Conservation (phyloP, 2,797 vertebrate genomes). For the Poeciliopsis paucimaculata region DNA sequence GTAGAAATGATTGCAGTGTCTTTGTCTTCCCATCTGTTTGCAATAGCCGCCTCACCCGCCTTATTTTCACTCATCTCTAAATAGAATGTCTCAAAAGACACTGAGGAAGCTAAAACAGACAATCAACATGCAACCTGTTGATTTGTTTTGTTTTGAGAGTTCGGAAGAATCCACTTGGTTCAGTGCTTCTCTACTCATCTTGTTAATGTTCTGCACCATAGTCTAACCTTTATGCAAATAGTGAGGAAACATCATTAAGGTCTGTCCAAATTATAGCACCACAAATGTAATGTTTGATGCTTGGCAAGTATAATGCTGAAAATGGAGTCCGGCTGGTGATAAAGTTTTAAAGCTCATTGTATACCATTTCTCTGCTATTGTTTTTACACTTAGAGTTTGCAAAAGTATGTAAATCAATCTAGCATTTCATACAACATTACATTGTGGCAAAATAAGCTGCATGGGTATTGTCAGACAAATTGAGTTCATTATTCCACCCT, state of each 20-base stretch:
- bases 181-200: slow-evolving; percentile 9
- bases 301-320: background rate
- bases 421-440: slow-evolving; percentile 10
- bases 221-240: slow-evolving; percentile 7
- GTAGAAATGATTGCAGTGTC: slow-evolving; percentile 44
- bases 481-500: slow-evolving; percentile 39
- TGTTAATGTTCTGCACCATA: slow-evolving; percentile 44
- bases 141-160: slow-evolving; percentile 27
- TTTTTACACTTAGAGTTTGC: background rate
- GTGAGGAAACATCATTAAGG: slow-evolving; percentile 16
- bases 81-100: slow-evolving; percentile 53
- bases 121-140: slow-evolving; percentile 21
- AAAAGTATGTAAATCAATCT: slow-evolving; percentile 11
- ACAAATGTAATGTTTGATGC: background rate
- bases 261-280: slow-evolving; percentile 12
- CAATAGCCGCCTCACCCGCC: slow-evolving; percentile 34
- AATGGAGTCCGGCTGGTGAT: background rate
- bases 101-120: slow-evolving; percentile 26
- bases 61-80: slow-evolving; percentile 12
- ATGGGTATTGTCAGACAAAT: slow-evolving; percentile 29
- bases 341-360: background rate
- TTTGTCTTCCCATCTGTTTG: slow-evolving; percentile 27
- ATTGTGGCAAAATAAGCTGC: background rate
- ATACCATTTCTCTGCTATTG: background rate
- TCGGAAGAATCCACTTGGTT: slow-evolving; percentile 20